Conservation (phyloP, 2,797 vertebrate species). For the Phalanger gymnotis region DNA sequence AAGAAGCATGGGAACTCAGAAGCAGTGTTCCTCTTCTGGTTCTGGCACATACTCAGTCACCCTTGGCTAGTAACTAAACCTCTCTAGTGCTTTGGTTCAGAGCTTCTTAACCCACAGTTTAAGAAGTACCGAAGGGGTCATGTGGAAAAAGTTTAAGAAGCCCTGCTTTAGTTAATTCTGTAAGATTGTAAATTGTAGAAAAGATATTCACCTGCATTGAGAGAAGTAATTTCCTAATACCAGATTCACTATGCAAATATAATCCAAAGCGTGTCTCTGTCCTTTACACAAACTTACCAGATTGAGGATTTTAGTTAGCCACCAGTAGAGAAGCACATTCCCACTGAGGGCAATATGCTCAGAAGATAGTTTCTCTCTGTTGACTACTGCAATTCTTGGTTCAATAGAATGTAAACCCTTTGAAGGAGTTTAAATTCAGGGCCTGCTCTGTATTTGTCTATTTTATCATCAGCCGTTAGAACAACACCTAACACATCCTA, state of each 20-base stretch:
- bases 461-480: background rate
- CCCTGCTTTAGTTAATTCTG: background rate
- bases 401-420: background rate
- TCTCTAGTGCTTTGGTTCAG: background rate
- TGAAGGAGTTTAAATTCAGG: background rate
- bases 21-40: background rate
- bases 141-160: too few species aligned
- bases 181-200: background rate
- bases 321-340: background rate
- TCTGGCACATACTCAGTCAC: background rate
- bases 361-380: background rate
- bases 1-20: background rate
- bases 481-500: background rate
- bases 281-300: background rate
- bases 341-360: background rate
- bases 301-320: background rate
- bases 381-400: background rate
- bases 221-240: background rate
- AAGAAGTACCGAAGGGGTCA: too few species aligned
- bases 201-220: background rate
- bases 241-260: background rate
- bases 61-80: background rate
- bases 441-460: background rate
- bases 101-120: too few species aligned
- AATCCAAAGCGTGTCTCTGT: background rate